Conservation (phyloP, 2,113 vertebrate species). For the Sinocyclocheilus maitianheensis region DNA sequence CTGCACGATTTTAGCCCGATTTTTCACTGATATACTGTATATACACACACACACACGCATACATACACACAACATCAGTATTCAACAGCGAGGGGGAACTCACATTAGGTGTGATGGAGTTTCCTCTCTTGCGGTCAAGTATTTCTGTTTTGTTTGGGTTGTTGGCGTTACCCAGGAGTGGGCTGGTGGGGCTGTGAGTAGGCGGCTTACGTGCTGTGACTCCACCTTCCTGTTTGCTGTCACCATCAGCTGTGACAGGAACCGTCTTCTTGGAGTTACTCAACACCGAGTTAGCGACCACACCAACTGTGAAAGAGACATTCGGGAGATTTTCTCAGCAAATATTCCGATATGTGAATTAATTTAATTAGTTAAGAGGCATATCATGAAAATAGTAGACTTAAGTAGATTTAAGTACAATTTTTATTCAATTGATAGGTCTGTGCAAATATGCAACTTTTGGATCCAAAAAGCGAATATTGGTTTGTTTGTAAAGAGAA, state of each 20-base stretch:
- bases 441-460: not conserved
- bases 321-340: not conserved
- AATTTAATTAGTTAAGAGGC: no score
- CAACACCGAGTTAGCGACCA: slow-evolving; percentile 78
- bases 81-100: slow-evolving; percentile 64
- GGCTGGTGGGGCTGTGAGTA: slow-evolving; percentile 84
- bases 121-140: slow-evolving; percentile 92
- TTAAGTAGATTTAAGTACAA: no score
- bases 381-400: not conserved
- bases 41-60: no score
- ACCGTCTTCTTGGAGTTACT: slow-evolving; percentile 91
- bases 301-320: slow-evolving; percentile 77
- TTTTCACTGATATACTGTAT: no score
- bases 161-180: slow-evolving; percentile 92
- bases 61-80: no score
- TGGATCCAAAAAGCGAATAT: not conserved
- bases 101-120: slow-evolving; percentile 84
- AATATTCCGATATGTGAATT: not conserved
- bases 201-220: slow-evolving; percentile 83
- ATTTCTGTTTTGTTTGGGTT: slow-evolving; percentile 99
- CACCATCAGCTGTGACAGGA: slow-evolving; percentile 85
- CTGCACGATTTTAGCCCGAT: no score
- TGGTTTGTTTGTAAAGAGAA: not conserved
- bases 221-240: slow-evolving; percentile 85
- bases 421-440: not conserved